Conservation (phyloP, 2,888 invertebrate genomes). For the Unio delphinus region DNA sequence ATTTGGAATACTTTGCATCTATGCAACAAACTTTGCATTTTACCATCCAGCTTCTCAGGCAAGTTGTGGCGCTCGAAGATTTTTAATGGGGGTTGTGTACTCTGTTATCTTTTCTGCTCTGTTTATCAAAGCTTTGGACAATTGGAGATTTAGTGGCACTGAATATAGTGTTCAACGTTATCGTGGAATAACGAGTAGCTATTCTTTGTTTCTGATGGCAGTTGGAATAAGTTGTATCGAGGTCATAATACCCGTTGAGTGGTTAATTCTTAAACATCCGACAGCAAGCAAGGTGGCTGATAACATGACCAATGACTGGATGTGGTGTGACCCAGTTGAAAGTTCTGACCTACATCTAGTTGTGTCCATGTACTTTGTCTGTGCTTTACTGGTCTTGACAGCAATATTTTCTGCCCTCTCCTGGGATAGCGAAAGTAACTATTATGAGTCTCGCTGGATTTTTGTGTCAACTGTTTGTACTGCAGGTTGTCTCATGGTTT, state of each 20-base stretch:
- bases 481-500: slow-evolving; percentile 69
- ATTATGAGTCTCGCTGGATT: slow-evolving; percentile 71
- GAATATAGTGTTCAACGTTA: slow-evolving; percentile 46
- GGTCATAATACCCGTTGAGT: slow-evolving; percentile 70
- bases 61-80: slow-evolving; percentile 70
- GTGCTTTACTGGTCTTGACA: slow-evolving; percentile 69
- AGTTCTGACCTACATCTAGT: slow-evolving; percentile 70
- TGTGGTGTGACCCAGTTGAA: slow-evolving; percentile 61
- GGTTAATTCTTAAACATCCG: slow-evolving; percentile 71
- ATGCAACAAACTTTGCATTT: slow-evolving; percentile 72
- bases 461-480: slow-evolving; percentile 55
- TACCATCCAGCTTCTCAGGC: slow-evolving; percentile 68
- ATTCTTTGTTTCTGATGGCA: slow-evolving; percentile 66
- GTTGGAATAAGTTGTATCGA: slow-evolving; percentile 66
- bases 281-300: slow-evolving; percentile 53
- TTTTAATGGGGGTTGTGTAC: slow-evolving; percentile 72
- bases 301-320: slow-evolving; percentile 48
- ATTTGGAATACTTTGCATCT: slow-evolving; percentile 71
- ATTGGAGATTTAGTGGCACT: slow-evolving; percentile 66
- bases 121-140: slow-evolving; percentile 71
- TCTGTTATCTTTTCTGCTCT: slow-evolving; percentile 71
- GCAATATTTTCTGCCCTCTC: slow-evolving; percentile 69
- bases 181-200: slow-evolving; percentile 61
- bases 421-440: slow-evolving; percentile 70
- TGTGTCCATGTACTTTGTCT: slow-evolving; percentile 70